These are phyloP conservation scores for Baryphthengus martii DNA, from an alignment of 2,113 vertebrate species.

Conservation along the genomic window DNA sequence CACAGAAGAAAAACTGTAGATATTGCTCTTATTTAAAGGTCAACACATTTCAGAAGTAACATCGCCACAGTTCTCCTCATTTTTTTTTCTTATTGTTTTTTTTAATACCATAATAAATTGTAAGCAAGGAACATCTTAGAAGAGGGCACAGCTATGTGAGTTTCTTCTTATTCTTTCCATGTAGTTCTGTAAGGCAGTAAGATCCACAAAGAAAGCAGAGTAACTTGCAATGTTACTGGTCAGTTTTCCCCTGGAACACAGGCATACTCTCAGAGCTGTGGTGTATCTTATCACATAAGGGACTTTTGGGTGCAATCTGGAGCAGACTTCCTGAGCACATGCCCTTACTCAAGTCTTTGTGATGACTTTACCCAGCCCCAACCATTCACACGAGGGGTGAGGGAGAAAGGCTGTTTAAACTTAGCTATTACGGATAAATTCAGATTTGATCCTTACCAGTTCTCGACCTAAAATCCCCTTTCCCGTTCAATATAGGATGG, in stretches of 20 bases:
- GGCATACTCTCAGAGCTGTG: not conserved
- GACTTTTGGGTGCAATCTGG: not conserved
- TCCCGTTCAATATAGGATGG: not conserved
- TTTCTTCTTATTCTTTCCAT: not conserved
- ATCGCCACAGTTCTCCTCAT: too few relatives aligned
- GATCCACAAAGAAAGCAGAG: not conserved
- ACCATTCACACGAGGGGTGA: accelerated
- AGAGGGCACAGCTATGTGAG: not conserved
- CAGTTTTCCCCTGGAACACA: not conserved
- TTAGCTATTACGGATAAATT: not conserved
- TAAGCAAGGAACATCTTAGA: not conserved
- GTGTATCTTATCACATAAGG: not conserved
- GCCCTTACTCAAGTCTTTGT: not conserved
- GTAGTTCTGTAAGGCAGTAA: not conserved
- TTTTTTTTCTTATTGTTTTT: too few relatives aligned
- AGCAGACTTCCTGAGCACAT: not conserved
- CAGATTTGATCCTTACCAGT: not conserved
- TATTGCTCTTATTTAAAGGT: not conserved
- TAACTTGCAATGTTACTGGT: not conserved
- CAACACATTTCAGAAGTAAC: not conserved
- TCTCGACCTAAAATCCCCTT: conserved; percentile 5
- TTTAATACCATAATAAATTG: not conserved
- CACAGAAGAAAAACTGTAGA: not conserved
- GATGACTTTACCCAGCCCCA: not conserved
- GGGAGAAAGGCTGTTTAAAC: not conserved